Base-by-base conservation (phyloP, 2,888 invertebrate species). In the Aricia artaxerxes region DNA sequence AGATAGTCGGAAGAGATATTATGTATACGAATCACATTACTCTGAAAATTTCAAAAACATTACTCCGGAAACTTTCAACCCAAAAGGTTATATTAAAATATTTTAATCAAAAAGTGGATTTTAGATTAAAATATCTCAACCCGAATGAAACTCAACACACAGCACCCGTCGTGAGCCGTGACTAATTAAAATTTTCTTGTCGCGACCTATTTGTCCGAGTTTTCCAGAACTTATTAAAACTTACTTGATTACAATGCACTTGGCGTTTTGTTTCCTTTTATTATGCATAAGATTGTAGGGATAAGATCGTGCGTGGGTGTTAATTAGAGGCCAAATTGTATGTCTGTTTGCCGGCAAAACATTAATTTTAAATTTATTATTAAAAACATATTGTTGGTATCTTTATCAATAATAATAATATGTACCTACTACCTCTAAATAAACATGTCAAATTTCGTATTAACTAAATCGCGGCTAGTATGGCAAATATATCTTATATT, bases 141-240 rank as follows among this genome's bases (percentile, higher is more conserved):
- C 35, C 35, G 69, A 38, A 69, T 69, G 69, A 69, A 35, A 69
- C 11, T 69, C 35, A 38, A 69, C 69, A 69, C 35, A 16, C 69
- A 64, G 64, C 31, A 31, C 9, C 24, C n/a, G 64, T 69, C 69
- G 69, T 35, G 61, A 61, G n/a, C 61, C 61, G 35, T 69, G 64
- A 78, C 78, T 78, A 78, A 78, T 78, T 78, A 78, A 78, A 78
- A 78, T 78, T 78, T 78, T 78, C 78, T 78, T 78, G 49, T 49
- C 49, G 69, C 78, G 31, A 78, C 64, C 69, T 78, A 78, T 69
- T 69, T 64, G 78, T 69, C 69, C 69, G 69, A 38, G 69, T 11
- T 69, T 16, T 16, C 6, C 35, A 31, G 35, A 69, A 69, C 35
- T 69, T 69, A 69, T 69, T 69, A 69, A 35, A 69, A 69, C 69